Evolutionary conservation across 2,113 vertebrate genomes (phyloP).

Genomic region (Cololabis saira): DNA sequence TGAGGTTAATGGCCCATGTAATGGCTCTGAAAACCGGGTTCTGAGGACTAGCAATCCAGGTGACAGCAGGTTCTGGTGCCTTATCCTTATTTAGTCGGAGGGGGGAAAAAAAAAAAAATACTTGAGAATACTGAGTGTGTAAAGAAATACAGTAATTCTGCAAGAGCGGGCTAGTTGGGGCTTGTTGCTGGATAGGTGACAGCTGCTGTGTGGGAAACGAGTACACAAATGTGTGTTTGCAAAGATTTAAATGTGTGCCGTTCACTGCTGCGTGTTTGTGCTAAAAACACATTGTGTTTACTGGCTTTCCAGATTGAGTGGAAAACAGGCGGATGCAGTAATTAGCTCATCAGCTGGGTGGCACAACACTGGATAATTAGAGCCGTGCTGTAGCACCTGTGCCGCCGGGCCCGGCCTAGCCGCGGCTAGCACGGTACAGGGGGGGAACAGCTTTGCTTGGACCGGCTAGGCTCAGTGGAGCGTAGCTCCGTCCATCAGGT

Average conservation of each 20-base stretch:
- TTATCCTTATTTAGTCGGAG: constrained; percentile 44
- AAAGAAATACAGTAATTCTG: constrained; percentile 66
- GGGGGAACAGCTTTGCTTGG: constrained; percentile 35
- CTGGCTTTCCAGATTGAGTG: constrained; percentile 76
- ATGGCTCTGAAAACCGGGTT: constrained; percentile 53
- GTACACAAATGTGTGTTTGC: constrained; percentile 34
- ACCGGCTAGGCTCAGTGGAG: constrained; percentile 50
- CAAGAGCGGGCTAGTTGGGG: constrained; percentile 59
- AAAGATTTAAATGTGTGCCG: constrained; percentile 27
- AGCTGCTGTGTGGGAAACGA: constrained; percentile 69
- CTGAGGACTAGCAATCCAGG: constrained; percentile 35
- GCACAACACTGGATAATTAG: constrained; percentile 84
- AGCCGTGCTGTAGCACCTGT: constrained; percentile 72
- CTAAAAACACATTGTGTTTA: constrained; percentile 76
- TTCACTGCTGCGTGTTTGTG: constrained; percentile 29
- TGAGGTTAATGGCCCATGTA: constrained; percentile 56
- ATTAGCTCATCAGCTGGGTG: constrained; percentile 84
- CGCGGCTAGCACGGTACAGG: constrained; percentile 29
- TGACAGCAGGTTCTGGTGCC: constrained; percentile 35
- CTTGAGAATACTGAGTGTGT: constrained; percentile 70
- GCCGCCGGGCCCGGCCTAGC: constrained; percentile 49
- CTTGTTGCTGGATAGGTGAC: constrained; percentile 68
- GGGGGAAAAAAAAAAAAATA: constrained; percentile 47
- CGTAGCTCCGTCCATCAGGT: constrained; percentile 49
- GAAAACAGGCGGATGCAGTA: constrained; percentile 79